Evolutionary conservation across 2,888 invertebrate genomes (phyloP), one percentile per base, ranked within the genome.

Genomic region (Ophion obscuratus): DNA sequence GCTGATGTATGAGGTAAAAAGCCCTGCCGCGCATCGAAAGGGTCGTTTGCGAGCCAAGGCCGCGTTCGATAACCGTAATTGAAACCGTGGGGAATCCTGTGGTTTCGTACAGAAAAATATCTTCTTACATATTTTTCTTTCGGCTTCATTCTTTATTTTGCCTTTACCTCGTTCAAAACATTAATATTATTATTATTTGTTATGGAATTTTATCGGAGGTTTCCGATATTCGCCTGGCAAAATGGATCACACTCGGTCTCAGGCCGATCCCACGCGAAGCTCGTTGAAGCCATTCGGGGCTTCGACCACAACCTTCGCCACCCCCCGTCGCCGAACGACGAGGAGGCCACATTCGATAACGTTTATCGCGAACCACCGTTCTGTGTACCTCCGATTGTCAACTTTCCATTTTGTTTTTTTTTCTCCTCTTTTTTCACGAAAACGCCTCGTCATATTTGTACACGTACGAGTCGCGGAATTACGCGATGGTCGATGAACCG

Each of bases 201-300:
- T 61, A 61, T 61, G 14, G 14, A 17, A 53, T 53, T 53, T 53
- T 17, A 53, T 53, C 14, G 53, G 17, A 53, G 17, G 14, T 1
- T 53, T 14, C 17, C 4, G 92, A 92, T 90, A 90, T 90, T 88
- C 90, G 87, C 88, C 88, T 80, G 89, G 47, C 83, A 86, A 88
- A 89, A 88, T 86, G 64, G 78, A 86, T 81, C 78, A 82, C 74
- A 27, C 68, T 31, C 20, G 40, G 57, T 61, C 67, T 64, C 67
- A 47, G 53, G 57, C 44, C 57, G 68, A 62, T 53, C 20, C 59
- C 40, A 47, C 71, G n/a, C 61, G 74, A 61, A 66, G 71, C 75
- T 83, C 53, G 81, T 83, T 44, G 74, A 77, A 84, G 71, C 66
- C 67, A 44, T 47, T 44, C 66, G 40, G 73, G 73, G 67, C 67